Evolutionary conservation across 1,140 invertebrate genomes (phyloP).

Genomic region (Maniola jurtina): DNA sequence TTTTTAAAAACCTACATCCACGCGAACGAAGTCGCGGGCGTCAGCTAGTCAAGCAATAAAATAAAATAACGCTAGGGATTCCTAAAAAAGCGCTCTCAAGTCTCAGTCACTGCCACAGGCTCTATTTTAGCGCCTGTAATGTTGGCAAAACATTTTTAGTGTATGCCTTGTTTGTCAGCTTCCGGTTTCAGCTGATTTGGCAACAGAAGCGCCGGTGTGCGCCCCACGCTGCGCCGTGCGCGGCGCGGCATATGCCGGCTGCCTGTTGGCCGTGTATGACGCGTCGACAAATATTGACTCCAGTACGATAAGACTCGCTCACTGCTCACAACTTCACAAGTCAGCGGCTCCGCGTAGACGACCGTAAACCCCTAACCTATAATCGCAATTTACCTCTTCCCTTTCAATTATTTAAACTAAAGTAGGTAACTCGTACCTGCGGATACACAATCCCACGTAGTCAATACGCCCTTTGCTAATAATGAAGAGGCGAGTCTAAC

Average conservation of each 20-base stretch:
- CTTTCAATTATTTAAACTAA: background rate
- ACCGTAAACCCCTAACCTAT: background rate
- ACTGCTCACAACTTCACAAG: background rate
- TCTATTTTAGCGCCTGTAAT: background rate
- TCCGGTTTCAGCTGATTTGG: background rate
- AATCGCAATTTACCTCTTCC: background rate
- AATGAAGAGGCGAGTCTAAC: no score
- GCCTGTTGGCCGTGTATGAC: background rate
- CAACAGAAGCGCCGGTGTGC: background rate
- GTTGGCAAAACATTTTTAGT: background rate
- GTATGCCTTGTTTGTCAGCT: background rate
- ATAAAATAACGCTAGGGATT: no score
- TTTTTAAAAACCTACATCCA: no score
- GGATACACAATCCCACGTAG: background rate
- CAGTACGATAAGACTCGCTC: background rate
- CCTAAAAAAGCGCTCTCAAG: no score
- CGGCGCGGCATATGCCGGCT: background rate
- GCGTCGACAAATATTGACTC: background rate
- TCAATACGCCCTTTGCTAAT: no score
- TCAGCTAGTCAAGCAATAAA: no score
- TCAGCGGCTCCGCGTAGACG: background rate
- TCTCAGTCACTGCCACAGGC: no score
- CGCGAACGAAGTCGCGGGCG: no score
- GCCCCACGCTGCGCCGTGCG: background rate
- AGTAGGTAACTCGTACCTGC: background rate